phyloP scores from a whole-genome alignment of 2,888 invertebrate genomes.

The Podotricha telesiphe region DNA sequence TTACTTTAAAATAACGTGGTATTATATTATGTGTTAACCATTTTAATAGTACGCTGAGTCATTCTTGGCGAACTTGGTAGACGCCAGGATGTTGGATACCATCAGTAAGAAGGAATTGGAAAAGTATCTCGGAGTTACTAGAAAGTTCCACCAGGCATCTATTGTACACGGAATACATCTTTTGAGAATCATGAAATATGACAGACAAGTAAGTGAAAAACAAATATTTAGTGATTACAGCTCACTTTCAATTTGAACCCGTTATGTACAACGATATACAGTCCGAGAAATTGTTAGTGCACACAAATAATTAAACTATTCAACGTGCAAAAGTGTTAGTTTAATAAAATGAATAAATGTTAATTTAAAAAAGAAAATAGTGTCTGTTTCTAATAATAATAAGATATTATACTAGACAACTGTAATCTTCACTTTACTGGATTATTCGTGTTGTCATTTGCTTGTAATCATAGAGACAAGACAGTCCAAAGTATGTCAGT shows the following conservation, averaged over 20 bases:
- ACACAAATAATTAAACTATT: too few relatives aligned
- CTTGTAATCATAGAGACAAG: neutral
- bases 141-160: conserved; percentile 97
- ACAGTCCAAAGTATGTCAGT: conserved; percentile 20
- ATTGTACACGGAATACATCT: conserved; percentile 97
- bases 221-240: too few relatives aligned
- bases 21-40: conserved; percentile 14
- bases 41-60: conserved; percentile 90
- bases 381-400: too few relatives aligned
- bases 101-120: conserved; percentile 97
- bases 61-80: conserved; percentile 94
- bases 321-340: too few relatives aligned
- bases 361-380: too few relatives aligned
- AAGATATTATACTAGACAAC: too few relatives aligned
- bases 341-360: too few relatives aligned
- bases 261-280: too few relatives aligned
- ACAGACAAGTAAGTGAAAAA: conserved; percentile 87
- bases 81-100: conserved; percentile 96
- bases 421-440: too few relatives aligned
- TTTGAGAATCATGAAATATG: conserved; percentile 95
- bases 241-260: too few relatives aligned
- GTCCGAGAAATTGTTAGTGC: too few relatives aligned
- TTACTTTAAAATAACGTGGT: neutral
- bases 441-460: too few relatives aligned
- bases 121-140: conserved; percentile 94